A percentile compares a stretch with the other conserved stretches of the same genome.
These are phyloP conservation scores for Unio delphinus DNA, from an alignment of 2,888 invertebrate species.

Conservation along the genomic window DNA sequence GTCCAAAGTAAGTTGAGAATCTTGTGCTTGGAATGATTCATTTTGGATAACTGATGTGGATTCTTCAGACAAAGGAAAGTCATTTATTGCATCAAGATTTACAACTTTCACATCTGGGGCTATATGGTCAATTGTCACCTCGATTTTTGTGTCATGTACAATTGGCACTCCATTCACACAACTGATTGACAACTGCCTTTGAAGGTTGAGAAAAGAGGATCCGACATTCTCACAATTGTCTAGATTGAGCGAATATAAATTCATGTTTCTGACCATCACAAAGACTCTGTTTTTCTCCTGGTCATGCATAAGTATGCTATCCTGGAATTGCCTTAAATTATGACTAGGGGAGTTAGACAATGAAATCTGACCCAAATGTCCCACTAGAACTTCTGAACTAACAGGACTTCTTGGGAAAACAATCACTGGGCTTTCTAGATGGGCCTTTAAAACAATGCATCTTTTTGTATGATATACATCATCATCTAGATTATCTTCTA, in stretches of 20 bases:
- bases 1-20: conserved; percentile 69
- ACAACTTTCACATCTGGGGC: conserved; percentile 31
- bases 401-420: conserved; percentile 85
- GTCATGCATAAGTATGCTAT: conserved; percentile 9
- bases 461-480: conserved; percentile 14
- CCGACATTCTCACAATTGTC: conserved; percentile 49
- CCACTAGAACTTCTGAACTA: conserved; percentile 89
- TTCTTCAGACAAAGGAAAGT: conserved; percentile 10
- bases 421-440: conserved; percentile 92
- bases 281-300: conserved; percentile 47
- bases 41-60: conserved; percentile 10
- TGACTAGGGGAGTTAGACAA: conserved; percentile 49
- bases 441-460: conserved; percentile 70
- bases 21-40: conserved; percentile 14
- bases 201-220: not conserved
- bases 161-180: conserved; percentile 87
- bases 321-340: conserved; percentile 7
- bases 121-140: conserved; percentile 77
- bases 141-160: conserved; percentile 89
- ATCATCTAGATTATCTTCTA: conserved; percentile 2
- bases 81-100: conserved; percentile 52
- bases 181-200: conserved; percentile 33
- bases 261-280: conserved; percentile 82
- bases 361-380: conserved; percentile 91
- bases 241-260: conserved; percentile 85